Base-by-base conservation (phyloP, 2,797 vertebrate genomes). In the Australoheros facetus region DNA sequence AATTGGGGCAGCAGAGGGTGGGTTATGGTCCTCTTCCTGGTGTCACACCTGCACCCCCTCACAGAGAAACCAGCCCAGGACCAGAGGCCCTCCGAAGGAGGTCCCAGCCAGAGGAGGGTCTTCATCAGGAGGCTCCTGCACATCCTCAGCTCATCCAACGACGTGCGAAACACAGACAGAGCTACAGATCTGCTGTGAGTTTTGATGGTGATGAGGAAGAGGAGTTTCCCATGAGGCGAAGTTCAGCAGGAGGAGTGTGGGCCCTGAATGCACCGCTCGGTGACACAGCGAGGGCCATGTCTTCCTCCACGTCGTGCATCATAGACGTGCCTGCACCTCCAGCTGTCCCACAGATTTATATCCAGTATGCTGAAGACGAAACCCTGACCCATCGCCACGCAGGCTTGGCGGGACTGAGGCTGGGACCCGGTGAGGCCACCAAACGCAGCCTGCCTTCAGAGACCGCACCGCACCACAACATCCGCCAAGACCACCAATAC, bases 161-260 rank as follows among this genome's bases (percentile, higher is more conserved):
- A 3, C 56, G 28, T 7, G 1, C 59, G 32, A 84, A 82, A 66
- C 1, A 87, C 85, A 77, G 93, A 16, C 42, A 71, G 39, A 94
- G 91, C 78, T 93, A 93, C 80, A 94, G 88, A 77, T 53, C 79
- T 23, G 94, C 93, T 0, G 57, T 71, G 89, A 92, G 64, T 69
- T 30, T n/a, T 0, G 89, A 91, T 2, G 89, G 83, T 32, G 88
- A 92, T 0, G 88, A 92, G 0, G 82, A 87, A 0, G 82, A 85
- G 2, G 85, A 87, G 0, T 71, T 30, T 4, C 64, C 21, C 0
- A 9, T 19, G 54, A 83, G 55, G 28, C 51, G 1, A 12, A 66
- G 77, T 7, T 80, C 87, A 66, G 54, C 57, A 12, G 75, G 78
- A 48, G 73, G 78, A 45, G 30, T 0, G 3, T 78, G 85, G 88